Evolutionary conservation across 2,888 invertebrate species (phyloP).

Genomic region (Cryptops parisi): DNA sequence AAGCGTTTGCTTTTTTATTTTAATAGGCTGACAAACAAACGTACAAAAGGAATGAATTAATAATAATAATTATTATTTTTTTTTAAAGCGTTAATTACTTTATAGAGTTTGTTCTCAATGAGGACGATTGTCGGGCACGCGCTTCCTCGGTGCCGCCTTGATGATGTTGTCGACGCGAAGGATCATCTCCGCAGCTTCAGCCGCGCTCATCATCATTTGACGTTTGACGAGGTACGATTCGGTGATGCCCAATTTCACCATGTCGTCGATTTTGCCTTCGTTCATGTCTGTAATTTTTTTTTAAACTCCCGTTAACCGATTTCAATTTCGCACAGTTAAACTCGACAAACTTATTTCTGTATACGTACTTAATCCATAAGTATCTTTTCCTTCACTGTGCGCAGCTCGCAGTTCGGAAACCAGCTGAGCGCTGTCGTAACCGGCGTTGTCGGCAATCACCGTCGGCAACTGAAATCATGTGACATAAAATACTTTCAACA

Average conservation of each 20-base stretch:
- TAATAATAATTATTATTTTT: too few relatives aligned
- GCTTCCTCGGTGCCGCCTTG: constrained; percentile 72
- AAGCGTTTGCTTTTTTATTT: too few relatives aligned
- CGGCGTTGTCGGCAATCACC: constrained; percentile 96
- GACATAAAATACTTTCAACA: too few relatives aligned
- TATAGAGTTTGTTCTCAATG: too few relatives aligned
- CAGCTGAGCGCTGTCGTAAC: constrained; percentile 91
- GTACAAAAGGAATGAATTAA: too few relatives aligned
- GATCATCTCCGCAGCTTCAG: constrained; percentile 98
- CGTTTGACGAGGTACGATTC: constrained; percentile 96
- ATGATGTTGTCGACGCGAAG: constrained; percentile 95
- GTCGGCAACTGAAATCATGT: constrained; percentile 56
- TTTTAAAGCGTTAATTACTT: too few relatives aligned
- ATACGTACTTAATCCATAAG: constrained; percentile 58
- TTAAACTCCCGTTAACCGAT: too few relatives aligned
- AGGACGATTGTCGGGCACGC: constrained; percentile 56
- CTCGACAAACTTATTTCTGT: too few relatives aligned
- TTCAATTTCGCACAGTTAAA: too few relatives aligned
- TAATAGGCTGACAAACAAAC: too few relatives aligned
- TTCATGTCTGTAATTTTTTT: constrained; percentile 79
- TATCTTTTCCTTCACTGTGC: constrained; percentile 64
- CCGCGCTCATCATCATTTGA: constrained; percentile 83
- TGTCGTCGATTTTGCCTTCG: constrained; percentile 70
- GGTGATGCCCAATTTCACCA: constrained; percentile 79
- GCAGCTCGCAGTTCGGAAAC: constrained; percentile 80